Evolutionary conservation across 2,797 vertebrate species (phyloP).

Genomic region (Dallia pectoralis): DNA sequence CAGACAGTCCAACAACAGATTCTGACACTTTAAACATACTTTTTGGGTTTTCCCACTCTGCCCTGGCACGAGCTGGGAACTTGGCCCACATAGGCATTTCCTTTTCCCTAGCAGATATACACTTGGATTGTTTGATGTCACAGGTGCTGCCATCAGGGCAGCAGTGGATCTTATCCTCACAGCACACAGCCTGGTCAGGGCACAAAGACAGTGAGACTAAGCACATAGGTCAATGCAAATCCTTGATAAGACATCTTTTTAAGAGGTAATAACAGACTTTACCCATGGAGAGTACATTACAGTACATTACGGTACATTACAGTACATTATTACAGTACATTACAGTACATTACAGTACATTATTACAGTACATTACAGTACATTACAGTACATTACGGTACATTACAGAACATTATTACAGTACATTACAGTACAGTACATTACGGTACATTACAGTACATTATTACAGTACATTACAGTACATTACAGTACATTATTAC

Average conservation of each 20-base stretch:
- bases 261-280: background rate
- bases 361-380: no score
- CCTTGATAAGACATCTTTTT: background rate
- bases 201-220: conserved; percentile 13
- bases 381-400: no score
- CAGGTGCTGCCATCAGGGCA: conserved; percentile 79
- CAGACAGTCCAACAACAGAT: background rate
- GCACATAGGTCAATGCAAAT: conserved; percentile 6
- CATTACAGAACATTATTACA: no score
- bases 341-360: no score
- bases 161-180: conserved; percentile 83
- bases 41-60: conserved; percentile 64
- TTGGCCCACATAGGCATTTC: conserved; percentile 69
- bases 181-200: conserved; percentile 80
- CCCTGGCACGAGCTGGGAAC: conserved; percentile 54
- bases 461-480: no score
- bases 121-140: conserved; percentile 66
- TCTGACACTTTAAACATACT: conserved; percentile 39
- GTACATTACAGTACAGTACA: no score
- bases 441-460: no score
- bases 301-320: no score
- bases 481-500: no score
- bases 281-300: background rate
- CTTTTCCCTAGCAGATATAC: conserved; percentile 51
- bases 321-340: no score